Base-by-base conservation (phyloP, 2,888 invertebrate genomes). In the Lasioglossum figueresi region DNA sequence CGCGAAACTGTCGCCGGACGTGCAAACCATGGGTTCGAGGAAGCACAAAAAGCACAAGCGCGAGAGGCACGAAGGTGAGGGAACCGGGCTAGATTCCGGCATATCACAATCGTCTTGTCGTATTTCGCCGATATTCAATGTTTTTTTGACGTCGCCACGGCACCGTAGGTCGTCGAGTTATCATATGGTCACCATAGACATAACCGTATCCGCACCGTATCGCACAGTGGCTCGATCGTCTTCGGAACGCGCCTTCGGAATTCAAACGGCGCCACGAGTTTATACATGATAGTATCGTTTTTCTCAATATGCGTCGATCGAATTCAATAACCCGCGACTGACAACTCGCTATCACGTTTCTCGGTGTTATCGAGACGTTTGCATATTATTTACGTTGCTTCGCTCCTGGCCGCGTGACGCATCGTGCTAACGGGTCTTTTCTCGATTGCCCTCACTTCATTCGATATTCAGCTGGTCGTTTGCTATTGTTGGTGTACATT, bases 1-100 rank as follows among this genome's bases (percentile, higher is more conserved):
- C 83, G 71, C 80, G 89, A 91, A 88, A 84, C 92, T 91, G 92
- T 91, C 89, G 90, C 86, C 90, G 45, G 88, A 91, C 86, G 89
- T 89, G 90, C 91, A 90, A 91, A 91, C 87, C 86, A 95, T 95
- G 94, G 93, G 93, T 88, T 92, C 94, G 84, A 95, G 94, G 92
- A 95, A 95, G 88, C 94, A 94, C 87, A 95, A 95, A 92, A 95
- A 94, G 88, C 95, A 95, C 89, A 95, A 95, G 92, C 93, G 94
- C 72, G 94, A 95, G 88, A 91, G 93, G 75, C 93, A 93, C 84
- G 94, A 94, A 95, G 95, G 95, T 95, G 92, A 94, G 93, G 23
- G 8, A 85, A 76, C 70, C 75, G 82, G 79, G 76, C 31, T 76
- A 48, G 76, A 70, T 43, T 86, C 48, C 82, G 81, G 70, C 72